phyloP scores from a whole-genome alignment of 2,113 vertebrate species.

The Aplodontia rufa region DNA sequence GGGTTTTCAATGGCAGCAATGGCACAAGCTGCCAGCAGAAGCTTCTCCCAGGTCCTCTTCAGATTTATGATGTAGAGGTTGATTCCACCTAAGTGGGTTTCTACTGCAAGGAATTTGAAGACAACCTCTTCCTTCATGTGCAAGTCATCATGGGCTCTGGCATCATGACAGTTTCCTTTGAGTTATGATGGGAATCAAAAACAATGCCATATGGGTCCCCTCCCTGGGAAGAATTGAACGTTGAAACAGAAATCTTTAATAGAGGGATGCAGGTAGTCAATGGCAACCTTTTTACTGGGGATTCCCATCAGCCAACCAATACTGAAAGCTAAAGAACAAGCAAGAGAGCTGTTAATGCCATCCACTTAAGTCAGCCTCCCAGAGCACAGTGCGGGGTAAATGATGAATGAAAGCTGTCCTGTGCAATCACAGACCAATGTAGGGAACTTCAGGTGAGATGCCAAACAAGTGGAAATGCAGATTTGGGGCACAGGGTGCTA shows the following conservation, averaged over 20 bases:
- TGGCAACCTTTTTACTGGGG: not conserved
- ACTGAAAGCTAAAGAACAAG: not conserved
- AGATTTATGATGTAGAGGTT: not conserved
- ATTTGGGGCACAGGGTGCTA: not conserved
- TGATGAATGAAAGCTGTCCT: not conserved
- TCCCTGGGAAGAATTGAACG: not conserved
- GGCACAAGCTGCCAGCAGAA: not conserved
- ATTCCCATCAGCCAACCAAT: not conserved
- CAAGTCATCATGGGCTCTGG: not conserved
- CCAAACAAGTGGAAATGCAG: not conserved
- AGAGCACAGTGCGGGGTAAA: not conserved
- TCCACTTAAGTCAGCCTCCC: not conserved
- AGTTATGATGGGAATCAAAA: not conserved
- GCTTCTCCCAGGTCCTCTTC: not conserved
- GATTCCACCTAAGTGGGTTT: not conserved
- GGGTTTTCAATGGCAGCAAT: not conserved
- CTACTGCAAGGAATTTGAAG: not conserved
- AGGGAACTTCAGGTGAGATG: not conserved
- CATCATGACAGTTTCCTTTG: not conserved
- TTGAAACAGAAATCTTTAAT: not conserved
- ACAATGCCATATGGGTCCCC: not conserved
- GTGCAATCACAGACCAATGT: not conserved
- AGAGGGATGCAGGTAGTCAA: not conserved
- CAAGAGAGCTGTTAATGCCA: not conserved
- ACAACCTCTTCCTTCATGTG: not conserved